Base-by-base conservation (phyloP, 2,797 vertebrate species). In the Columba guinea region DNA sequence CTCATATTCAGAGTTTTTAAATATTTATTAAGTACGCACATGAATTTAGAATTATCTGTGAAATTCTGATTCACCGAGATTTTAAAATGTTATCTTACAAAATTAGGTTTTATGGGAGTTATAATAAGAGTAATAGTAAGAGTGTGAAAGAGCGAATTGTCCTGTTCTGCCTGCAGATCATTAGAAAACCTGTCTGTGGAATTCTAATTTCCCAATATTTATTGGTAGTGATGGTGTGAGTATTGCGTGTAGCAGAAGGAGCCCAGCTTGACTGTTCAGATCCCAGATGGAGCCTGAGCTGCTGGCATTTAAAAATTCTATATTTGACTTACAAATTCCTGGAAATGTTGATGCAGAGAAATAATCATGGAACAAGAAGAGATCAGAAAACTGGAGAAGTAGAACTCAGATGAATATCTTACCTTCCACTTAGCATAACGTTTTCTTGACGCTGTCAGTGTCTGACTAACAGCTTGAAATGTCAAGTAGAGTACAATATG, bases 241-340 rank as follows among this genome's bases (percentile, higher is more conserved):
- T 52, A 88, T 89, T 73, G 70, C 76, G 69, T 79, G 63, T 39
- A 84, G 85, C 94, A 96, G 94, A 94, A 95, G 96, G 92, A 93
- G 86, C 95, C 93, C 95, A 90, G 95, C 92, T 96, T 96, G 95
- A 81, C 62, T 95, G 69, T 94, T 94, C 86, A 92, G 89, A 87
- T 89, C 63, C 92, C 96, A 97, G 93, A 97, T 95, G 94, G 95
- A 94, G 87, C 56, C 82, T 73, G 65, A 82, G 70, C 78, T 94
- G 77, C 59, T 84, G 84, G 74, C 85, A 80, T 74, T 87, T 65
- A 89, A 84, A 92, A 94, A 93, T 79, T 93, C 93, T 92, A 52
- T 95, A 97, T 94, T 96, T 95, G 92, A 97, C 90, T 96, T 95
- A 95, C 73, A 96, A 94, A 96, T 94, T 90, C 92, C 84, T 87